phyloP scores from a whole-genome alignment of 2,888 invertebrate genomes.

The Pollenia amentaria region DNA sequence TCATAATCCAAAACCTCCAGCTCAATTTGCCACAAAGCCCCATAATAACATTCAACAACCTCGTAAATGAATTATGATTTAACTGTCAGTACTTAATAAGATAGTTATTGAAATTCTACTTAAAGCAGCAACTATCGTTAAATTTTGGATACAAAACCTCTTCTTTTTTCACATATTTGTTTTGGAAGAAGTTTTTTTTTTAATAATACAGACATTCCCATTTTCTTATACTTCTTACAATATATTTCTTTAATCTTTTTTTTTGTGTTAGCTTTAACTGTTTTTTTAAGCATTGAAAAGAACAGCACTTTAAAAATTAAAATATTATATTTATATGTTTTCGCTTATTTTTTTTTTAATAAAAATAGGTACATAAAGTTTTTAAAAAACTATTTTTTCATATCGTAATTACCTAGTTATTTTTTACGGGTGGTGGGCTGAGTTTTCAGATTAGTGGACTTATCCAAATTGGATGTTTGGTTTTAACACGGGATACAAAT shows the following conservation, averaged over 20 bases:
- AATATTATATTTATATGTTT: conserved; percentile 13
- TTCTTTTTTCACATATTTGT: conserved; percentile 22
- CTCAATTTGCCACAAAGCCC: conserved; percentile 87
- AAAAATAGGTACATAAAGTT: not conserved
- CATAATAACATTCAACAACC: conserved; percentile 93
- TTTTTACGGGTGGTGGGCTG: not conserved
- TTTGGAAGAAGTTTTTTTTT: conserved; percentile 20
- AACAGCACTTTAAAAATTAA: conserved; percentile 5
- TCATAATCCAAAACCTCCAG: conserved; percentile 92
- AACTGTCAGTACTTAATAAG: conserved; percentile 11
- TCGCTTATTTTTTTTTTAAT: not conserved
- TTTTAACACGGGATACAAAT: too few relatives aligned
- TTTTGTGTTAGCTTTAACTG: not conserved
- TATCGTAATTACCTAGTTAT: not conserved
- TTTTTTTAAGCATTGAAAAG: conserved; percentile 21
- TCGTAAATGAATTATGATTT: conserved; percentile 86
- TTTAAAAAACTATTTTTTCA: conserved; percentile 20
- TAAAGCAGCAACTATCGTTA: conserved; percentile 3
- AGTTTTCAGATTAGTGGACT: not conserved
- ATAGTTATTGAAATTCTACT: not conserved
- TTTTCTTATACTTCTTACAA: conserved; percentile 10
- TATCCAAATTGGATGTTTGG: too few relatives aligned
- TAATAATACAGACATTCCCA: conserved; percentile 57
- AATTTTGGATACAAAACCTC: conserved; percentile 8
- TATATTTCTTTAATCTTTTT: conserved; percentile 5